Percentiles rank a stretch among this genome's conserved stretches.
phyloP scores from a whole-genome alignment of 2,797 vertebrate genomes.

The Hemitrygon akajei region DNA sequence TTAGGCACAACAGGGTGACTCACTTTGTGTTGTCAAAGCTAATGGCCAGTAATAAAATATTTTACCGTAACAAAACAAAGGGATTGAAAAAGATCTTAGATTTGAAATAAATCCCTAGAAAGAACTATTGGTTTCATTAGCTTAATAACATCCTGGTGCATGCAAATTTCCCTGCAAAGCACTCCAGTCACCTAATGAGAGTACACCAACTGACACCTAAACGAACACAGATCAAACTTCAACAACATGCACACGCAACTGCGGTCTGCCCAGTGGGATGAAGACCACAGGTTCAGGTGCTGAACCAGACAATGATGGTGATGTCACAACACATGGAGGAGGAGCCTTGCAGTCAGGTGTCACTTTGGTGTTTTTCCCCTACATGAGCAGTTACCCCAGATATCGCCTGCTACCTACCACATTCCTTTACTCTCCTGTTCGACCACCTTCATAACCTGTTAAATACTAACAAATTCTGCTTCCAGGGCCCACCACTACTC shows the following conservation, averaged over 20 bases:
- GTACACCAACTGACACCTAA: too few relatives aligned
- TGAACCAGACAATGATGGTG: background rate
- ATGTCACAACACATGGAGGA: background rate
- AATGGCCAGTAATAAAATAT: too few relatives aligned
- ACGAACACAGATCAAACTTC: too few relatives aligned
- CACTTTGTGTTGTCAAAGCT: background rate
- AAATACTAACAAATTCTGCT: background rate
- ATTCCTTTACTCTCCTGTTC: background rate
- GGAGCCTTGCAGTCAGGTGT: background rate
- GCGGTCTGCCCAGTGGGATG: background rate
- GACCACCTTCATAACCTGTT: background rate
- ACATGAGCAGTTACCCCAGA: background rate
- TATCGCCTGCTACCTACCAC: background rate
- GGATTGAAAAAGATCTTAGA: too few relatives aligned
- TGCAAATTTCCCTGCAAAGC: too few relatives aligned
- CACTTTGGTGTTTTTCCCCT: background rate
- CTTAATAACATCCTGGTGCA: too few relatives aligned
- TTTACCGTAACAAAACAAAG: too few relatives aligned
- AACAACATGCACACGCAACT: background rate
- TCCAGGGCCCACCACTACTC: background rate
- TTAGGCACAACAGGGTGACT: background rate
- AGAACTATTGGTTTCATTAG: too few relatives aligned
- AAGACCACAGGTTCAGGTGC: background rate
- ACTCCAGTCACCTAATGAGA: too few relatives aligned
- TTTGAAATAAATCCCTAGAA: too few relatives aligned